These are phyloP conservation scores for Eristalinus sepulchralis DNA, from an alignment of 2,888 invertebrate species.

Conservation along the genomic window DNA sequence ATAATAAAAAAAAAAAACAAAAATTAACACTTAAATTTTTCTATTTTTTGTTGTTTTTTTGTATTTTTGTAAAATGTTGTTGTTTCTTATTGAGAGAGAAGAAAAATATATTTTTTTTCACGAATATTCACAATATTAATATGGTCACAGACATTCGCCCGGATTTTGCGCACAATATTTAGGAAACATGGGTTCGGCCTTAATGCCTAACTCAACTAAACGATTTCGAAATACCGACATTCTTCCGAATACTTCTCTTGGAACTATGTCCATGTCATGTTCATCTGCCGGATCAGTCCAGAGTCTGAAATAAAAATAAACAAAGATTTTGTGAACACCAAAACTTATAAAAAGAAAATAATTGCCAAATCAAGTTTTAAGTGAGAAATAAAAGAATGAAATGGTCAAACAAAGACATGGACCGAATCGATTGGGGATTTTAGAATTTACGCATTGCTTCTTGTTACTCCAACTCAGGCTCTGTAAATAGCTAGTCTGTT, in stretches of 20 bases:
- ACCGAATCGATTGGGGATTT: too few relatives aligned
- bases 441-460: too few relatives aligned
- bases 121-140: conserved; percentile 72
- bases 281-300: conserved; percentile 81
- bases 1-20: background rate
- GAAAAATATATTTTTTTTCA: conserved; percentile 2
- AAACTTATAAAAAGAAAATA: too few relatives aligned
- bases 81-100: background rate
- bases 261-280: conserved; percentile 79
- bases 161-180: conserved; percentile 81
- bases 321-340: background rate
- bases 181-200: conserved; percentile 81
- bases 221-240: conserved; percentile 81
- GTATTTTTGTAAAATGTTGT: background rate
- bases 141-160: conserved; percentile 81
- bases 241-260: conserved; percentile 79
- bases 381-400: too few relatives aligned
- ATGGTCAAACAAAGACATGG: too few relatives aligned
- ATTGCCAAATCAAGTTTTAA: too few relatives aligned
- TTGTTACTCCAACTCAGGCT: too few relatives aligned
- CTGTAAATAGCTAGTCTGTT: too few relatives aligned
- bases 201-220: conserved; percentile 79
- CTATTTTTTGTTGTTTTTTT: conserved; percentile 30
- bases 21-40: conserved; percentile 41
- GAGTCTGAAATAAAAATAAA: conserved; percentile 73